Percentiles rank a stretch among this genome's conserved stretches.
These are phyloP conservation scores for Liodrosophila aerea DNA, from an alignment of 2,888 invertebrate genomes.

Conservation along the genomic window DNA sequence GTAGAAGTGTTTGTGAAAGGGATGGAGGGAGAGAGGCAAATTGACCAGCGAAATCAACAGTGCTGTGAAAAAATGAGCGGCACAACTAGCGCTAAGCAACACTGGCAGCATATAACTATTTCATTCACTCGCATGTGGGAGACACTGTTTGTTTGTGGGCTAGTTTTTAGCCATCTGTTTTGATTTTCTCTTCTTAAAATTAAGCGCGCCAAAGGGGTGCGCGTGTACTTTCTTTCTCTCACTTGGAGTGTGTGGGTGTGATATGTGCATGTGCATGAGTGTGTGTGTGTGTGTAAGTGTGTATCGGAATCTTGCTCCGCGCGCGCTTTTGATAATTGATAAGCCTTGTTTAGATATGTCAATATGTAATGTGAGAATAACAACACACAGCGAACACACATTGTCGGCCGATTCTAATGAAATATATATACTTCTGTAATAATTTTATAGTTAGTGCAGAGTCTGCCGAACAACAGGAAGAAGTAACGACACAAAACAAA, in stretches of 20 bases:
- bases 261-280: neutral
- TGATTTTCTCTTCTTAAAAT: constrained; percentile 73
- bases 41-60: constrained; percentile 58
- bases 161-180: constrained; percentile 68
- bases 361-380: constrained; percentile 36
- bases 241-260: constrained; percentile 38
- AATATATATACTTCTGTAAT: too few species aligned
- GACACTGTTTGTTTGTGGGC: constrained; percentile 56
- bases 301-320: constrained; percentile 56
- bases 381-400: constrained; percentile 25
- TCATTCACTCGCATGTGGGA: constrained; percentile 39
- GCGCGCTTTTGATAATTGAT: constrained; percentile 68
- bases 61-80: constrained; percentile 61
- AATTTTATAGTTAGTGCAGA: constrained; percentile 36
- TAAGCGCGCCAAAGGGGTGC: constrained; percentile 77
- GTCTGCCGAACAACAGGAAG: constrained; percentile 26
- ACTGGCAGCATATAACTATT: constrained; percentile 41
- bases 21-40: constrained; percentile 25
- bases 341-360: constrained; percentile 58
- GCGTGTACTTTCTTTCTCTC: constrained; percentile 74
- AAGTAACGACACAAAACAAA: constrained; percentile 20
- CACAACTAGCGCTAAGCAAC: constrained; percentile 50
- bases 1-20: constrained; percentile 1
- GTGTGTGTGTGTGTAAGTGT: constrained; percentile 17
- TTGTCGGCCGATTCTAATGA: too few species aligned